A percentile compares a stretch with the other conserved stretches of the same genome.
Evolutionary conservation across 1,140 invertebrate genomes (phyloP).

Genomic region (Drosophila willistoni): DNA sequence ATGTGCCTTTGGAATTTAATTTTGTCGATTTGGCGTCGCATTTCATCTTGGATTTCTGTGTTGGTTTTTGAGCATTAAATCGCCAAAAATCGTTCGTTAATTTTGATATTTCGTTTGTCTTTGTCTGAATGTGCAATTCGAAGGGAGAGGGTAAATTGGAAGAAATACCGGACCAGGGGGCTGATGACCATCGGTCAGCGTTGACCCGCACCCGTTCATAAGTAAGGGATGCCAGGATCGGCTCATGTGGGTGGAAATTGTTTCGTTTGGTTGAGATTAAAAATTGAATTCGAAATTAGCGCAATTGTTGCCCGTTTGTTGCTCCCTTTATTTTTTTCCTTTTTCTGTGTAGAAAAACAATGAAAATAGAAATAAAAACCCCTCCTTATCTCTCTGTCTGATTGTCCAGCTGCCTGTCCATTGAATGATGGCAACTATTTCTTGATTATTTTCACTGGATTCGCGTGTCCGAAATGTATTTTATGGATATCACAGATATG

Average conservation of each 20-base stretch:
- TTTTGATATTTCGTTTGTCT: slow-evolving; percentile 73
- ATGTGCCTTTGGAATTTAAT: slow-evolving; percentile 51
- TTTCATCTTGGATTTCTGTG: slow-evolving; percentile 61
- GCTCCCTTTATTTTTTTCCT: slow-evolving; percentile 57
- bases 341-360: slow-evolving; percentile 27
- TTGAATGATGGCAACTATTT: slow-evolving; percentile 72
- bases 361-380: slow-evolving; percentile 64
- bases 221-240: slow-evolving; percentile 37
- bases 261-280: slow-evolving; percentile 64
- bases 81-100: slow-evolving; percentile 78
- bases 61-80: slow-evolving; percentile 75
- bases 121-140: slow-evolving; percentile 30
- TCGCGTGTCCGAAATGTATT: slow-evolving; percentile 43
- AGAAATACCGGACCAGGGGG: slow-evolving; percentile 14
- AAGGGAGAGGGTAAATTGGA: not conserved
- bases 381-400: slow-evolving; percentile 2
- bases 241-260: slow-evolving; percentile 69
- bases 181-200: slow-evolving; percentile 62
- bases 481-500: slow-evolving; percentile 55
- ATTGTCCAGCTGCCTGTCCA: slow-evolving; percentile 24
- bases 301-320: slow-evolving; percentile 71
- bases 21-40: slow-evolving; percentile 58
- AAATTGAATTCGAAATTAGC: slow-evolving; percentile 82
- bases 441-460: slow-evolving; percentile 69
- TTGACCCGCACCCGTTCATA: slow-evolving; percentile 52